These are phyloP conservation scores for Bombycilla garrulus DNA, from an alignment of 2,113 vertebrate genomes.

Conservation along the genomic window DNA sequence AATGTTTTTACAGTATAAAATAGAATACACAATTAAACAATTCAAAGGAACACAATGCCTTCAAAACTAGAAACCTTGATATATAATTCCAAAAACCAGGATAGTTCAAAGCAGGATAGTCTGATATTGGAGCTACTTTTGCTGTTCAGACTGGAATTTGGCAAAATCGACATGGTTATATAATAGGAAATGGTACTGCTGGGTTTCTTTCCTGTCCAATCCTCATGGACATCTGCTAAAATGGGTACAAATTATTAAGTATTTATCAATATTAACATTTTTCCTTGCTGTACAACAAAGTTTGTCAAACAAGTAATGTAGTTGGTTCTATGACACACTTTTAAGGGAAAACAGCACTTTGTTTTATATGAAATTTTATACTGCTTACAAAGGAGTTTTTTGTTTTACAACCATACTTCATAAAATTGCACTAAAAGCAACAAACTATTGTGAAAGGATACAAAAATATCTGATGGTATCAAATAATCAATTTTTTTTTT, in stretches of 20 bases:
- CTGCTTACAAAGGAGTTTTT: not conserved
- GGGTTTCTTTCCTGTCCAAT: not conserved
- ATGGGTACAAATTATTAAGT: not conserved
- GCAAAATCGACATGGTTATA: not conserved
- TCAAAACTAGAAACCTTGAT: not conserved
- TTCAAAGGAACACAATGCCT: not conserved
- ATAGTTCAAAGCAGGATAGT: not conserved
- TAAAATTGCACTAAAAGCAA: not conserved
- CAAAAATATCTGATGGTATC: not conserved
- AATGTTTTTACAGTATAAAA: not conserved
- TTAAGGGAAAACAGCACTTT: not conserved
- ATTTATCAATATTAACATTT: not conserved
- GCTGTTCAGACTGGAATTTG: not conserved
- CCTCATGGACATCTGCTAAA: not conserved
- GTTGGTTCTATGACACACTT: not conserved
- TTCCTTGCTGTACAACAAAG: not conserved
- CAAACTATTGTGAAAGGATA: not conserved
- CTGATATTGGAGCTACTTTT: not conserved
- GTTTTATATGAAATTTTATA: not conserved
- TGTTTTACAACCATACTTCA: not conserved
- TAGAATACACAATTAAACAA: not conserved
- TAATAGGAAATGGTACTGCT: not conserved
- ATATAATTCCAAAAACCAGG: not conserved
- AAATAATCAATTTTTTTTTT: not conserved
- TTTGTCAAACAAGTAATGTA: not conserved